phyloP scores from a whole-genome alignment of 2,113 vertebrate species.

The Furnarius figulus region DNA sequence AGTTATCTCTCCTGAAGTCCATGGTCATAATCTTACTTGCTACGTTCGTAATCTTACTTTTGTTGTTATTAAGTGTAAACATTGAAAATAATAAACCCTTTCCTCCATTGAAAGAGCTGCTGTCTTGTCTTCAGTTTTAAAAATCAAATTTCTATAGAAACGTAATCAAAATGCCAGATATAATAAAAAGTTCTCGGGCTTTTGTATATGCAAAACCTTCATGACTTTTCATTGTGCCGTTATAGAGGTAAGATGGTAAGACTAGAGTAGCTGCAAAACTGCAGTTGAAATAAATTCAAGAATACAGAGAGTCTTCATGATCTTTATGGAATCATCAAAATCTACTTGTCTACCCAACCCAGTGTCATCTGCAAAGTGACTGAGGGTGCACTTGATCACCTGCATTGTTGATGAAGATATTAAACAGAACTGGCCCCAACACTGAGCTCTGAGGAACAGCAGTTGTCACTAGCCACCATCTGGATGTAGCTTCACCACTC shows the following conservation, averaged over 20 bases:
- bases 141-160: not conserved
- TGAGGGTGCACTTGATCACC: not conserved
- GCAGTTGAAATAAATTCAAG: not conserved
- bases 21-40: not conserved
- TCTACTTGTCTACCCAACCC: not conserved
- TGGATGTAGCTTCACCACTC: not conserved
- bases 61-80: not conserved
- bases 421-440: not conserved
- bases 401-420: not conserved
- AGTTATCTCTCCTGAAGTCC: not conserved
- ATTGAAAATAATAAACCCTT: not conserved
- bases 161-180: not conserved
- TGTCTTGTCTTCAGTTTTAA: not conserved
- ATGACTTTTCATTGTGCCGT: not conserved
- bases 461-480: not conserved
- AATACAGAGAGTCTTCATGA: fast-evolving
- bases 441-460: fast-evolving
- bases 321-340: not conserved
- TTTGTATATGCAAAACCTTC: not conserved
- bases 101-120: not conserved
- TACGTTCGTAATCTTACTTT: not conserved
- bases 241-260: no score
- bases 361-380: not conserved
- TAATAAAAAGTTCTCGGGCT: not conserved
- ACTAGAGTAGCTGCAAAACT: not conserved